Base-by-base conservation (phyloP, 1,140 invertebrate species). In the Piezodorus guildinii region DNA sequence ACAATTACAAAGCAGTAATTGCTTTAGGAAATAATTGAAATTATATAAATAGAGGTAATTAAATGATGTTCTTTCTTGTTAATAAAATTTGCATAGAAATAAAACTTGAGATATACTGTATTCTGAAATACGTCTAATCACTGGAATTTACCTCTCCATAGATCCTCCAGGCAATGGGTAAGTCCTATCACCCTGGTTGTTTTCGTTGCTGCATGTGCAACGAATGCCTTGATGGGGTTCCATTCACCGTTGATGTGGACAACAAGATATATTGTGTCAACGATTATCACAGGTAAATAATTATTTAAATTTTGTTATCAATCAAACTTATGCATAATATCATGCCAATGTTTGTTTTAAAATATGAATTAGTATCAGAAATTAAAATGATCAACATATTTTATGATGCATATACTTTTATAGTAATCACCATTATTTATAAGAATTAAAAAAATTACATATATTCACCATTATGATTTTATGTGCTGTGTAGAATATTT, bases 221-320 rank as follows among this genome's bases (percentile, higher is more conserved):
- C 74, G 92, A 96, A 73, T 97, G 95, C 76, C 78, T 99, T 19
- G 96, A 99, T 74, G 96, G 96, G 27, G 92, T 98, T 34, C 96
- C 96, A 12, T 99, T 99, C 72, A 98, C 96, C 0, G 90, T 96
- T 12, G 95, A 98, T 75, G 90, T 95, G 27, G 92, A 97, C 72
- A 96, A 97, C 75, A 96, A 97, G 78, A 96, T 98, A 65, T 98
- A 98, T 73, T 99, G 96, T 77, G 93, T 99, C 25, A 91, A 94
- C 72, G 96, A 98, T 77, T 99, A 98, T 75, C 95, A 98, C 77
- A 81, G 80, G 81, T 82, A 73, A 39, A 52, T 46, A 46, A 23
- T 62, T 62, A 3, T 39, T 39, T 8, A 10, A 10, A 39, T 39
- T 4, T 39, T 39, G 34, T 39, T 1, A 39, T 39, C 6, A 4